A percentile compares a stretch with the other conserved stretches of the same genome.
Conservation (phyloP, 1,140 invertebrate species). For the Matsumurasca onukii region DNA sequence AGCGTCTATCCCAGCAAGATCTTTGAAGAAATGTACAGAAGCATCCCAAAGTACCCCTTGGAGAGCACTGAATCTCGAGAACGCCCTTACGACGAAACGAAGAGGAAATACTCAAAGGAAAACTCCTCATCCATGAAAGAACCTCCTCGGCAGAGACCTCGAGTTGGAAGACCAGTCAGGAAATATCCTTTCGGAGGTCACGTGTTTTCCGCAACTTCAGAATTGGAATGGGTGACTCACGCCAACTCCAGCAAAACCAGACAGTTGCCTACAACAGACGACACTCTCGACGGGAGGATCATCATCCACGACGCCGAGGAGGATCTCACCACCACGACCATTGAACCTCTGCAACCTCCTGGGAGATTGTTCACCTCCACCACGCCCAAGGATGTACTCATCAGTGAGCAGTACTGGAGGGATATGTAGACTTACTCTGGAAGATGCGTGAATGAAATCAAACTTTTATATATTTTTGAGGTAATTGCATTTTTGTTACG, state of each 20-base stretch:
- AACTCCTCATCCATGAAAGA: not conserved
- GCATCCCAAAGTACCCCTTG: not conserved
- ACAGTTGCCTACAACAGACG: not conserved
- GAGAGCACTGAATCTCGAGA: constrained; percentile 8
- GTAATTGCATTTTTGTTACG: too few relatives aligned
- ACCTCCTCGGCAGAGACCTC: not conserved
- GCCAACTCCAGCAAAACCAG: not conserved
- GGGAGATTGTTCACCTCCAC: not conserved
- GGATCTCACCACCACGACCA: not conserved
- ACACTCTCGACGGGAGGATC: not conserved
- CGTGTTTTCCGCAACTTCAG: not conserved
- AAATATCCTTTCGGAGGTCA: constrained; percentile 4
- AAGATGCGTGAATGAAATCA: not conserved
- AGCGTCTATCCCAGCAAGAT: constrained; percentile 1
- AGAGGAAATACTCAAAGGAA: not conserved
- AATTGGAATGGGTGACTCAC: constrained; percentile 6
- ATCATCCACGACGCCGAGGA: not conserved
- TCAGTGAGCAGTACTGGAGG: constrained; percentile 10
- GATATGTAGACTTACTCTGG: not conserved
- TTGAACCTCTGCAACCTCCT: not conserved
- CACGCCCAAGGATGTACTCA: not conserved
- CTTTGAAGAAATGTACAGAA: constrained; percentile 12
- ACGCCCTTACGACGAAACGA: not conserved
- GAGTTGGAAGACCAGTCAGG: not conserved
- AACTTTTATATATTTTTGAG: constrained; percentile 2